These are phyloP conservation scores for Sycophila texana DNA, from an alignment of 2,888 invertebrate genomes.

Conservation along the genomic window DNA sequence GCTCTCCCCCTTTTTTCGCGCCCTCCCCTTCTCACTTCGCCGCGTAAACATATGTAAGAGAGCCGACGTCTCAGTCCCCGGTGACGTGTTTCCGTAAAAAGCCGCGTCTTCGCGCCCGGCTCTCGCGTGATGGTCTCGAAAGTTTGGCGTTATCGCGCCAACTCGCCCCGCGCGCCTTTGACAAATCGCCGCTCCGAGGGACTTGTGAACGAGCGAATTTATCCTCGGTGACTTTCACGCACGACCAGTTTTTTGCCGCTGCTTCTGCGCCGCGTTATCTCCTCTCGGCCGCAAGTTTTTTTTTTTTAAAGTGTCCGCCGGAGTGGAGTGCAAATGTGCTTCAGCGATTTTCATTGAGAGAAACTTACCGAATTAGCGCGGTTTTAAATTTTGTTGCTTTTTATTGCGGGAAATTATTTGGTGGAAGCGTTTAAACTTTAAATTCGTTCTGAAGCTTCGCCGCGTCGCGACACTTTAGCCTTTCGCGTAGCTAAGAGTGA, in stretches of 20 bases:
- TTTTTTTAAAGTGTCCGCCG: too few relatives aligned
- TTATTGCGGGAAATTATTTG: too few relatives aligned
- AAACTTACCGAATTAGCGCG: too few relatives aligned
- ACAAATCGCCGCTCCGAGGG: constrained; percentile 65
- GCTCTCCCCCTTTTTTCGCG: neutral
- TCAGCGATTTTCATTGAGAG: too few relatives aligned
- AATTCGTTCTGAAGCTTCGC: too few relatives aligned
- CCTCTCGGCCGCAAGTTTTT: too few relatives aligned
- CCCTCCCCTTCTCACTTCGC: neutral
- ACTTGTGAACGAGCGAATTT: constrained; percentile 50
- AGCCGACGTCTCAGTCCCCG: constrained; percentile 23
- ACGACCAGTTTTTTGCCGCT: constrained; percentile 13
- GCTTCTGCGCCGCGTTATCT: neutral
- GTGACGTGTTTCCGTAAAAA: constrained; percentile 35
- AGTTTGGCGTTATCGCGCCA: constrained; percentile 61
- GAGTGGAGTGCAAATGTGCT: too few relatives aligned
- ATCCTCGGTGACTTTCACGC: constrained; percentile 32
- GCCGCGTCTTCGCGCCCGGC: neutral
- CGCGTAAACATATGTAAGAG: constrained; percentile 30
- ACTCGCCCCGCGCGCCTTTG: constrained; percentile 57
- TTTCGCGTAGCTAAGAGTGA: too few relatives aligned
- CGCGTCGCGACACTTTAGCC: too few relatives aligned
- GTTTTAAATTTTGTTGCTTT: too few relatives aligned
- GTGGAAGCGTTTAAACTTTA: too few relatives aligned
- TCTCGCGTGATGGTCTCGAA: constrained; percentile 54